These are phyloP conservation scores for Araneus ventricosus DNA, from an alignment of 1,140 invertebrate species.

Conservation along the genomic window DNA sequence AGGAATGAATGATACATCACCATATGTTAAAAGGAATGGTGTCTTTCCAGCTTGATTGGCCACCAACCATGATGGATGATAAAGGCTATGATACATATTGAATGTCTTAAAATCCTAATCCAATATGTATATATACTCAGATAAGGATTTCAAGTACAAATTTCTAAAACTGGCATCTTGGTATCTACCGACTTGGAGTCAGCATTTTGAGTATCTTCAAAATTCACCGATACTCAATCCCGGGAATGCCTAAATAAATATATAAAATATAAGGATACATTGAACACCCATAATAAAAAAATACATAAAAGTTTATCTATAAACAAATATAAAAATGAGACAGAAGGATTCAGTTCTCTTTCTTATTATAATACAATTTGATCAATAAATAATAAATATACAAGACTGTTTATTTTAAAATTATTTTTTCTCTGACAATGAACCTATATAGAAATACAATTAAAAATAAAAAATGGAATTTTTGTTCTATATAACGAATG, in stretches of 20 bases:
- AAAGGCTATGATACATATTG: constrained; percentile 64
- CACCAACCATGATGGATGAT: constrained; percentile 64
- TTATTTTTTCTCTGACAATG: no score
- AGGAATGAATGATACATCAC: constrained; percentile 58
- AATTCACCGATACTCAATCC: not conserved
- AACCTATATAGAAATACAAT: no score
- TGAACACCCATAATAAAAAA: not conserved
- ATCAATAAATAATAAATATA: no score
- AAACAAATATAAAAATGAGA: not conserved
- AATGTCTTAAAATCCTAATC: not conserved
- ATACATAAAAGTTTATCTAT: no score
- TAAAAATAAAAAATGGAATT: no score
- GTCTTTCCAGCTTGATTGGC: constrained; percentile 58
- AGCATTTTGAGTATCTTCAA: constrained; percentile 9
- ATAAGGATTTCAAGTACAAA: not conserved
- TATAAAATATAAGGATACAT: not conserved
- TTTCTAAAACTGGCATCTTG: not conserved
- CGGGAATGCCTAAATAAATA: not conserved
- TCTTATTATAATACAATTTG: no score
- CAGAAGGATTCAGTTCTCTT: not conserved
- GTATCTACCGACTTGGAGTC: not conserved
- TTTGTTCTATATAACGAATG: no score
- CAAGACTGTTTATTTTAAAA: no score
- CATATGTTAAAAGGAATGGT: constrained; percentile 63
- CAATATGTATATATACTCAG: not conserved